Percentiles rank a stretch among this genome's conserved stretches.
Conservation (phyloP, 2,888 invertebrate species). For the Tyria jacobaeae region DNA sequence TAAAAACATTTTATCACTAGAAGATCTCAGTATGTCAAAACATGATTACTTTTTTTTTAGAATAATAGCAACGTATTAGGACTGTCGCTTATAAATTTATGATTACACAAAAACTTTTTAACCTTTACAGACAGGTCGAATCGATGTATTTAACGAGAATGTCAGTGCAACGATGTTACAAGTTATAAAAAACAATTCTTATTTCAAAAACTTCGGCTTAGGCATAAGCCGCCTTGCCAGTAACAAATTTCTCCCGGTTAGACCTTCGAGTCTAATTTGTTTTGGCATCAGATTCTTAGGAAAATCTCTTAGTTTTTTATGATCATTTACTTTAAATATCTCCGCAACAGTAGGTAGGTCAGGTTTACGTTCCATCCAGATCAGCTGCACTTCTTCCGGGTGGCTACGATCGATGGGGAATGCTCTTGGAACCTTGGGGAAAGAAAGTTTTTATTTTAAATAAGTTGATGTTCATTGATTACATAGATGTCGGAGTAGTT, state of each 20-base stretch:
- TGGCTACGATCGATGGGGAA: not conserved
- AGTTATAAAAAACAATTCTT: not conserved
- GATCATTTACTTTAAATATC: not conserved
- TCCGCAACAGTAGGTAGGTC: not conserved
- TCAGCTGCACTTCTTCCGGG: not conserved
- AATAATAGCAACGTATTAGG: too few species aligned
- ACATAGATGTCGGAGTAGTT: too few species aligned
- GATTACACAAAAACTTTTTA: too few species aligned
- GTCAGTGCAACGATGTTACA: not conserved
- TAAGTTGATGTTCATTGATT: too few species aligned
- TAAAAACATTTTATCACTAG: too few species aligned
- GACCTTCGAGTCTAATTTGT: not conserved
- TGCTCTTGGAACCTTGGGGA: not conserved
- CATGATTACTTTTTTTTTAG: too few species aligned
- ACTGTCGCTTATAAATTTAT: too few species aligned
- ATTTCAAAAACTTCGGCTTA: conserved; percentile 4
- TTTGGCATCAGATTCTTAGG: not conserved
- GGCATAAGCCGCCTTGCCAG: conserved; percentile 7
- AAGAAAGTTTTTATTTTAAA: too few species aligned
- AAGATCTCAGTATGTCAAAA: too few species aligned
- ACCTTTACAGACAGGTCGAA: too few species aligned
- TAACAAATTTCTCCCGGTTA: not conserved
- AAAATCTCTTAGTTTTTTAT: not conserved
- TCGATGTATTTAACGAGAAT: not conserved
- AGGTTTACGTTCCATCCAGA: not conserved